Evolutionary conservation across 23 tunicate species (phyloP).

Genomic region (Halocynthia roretzi): DNA sequence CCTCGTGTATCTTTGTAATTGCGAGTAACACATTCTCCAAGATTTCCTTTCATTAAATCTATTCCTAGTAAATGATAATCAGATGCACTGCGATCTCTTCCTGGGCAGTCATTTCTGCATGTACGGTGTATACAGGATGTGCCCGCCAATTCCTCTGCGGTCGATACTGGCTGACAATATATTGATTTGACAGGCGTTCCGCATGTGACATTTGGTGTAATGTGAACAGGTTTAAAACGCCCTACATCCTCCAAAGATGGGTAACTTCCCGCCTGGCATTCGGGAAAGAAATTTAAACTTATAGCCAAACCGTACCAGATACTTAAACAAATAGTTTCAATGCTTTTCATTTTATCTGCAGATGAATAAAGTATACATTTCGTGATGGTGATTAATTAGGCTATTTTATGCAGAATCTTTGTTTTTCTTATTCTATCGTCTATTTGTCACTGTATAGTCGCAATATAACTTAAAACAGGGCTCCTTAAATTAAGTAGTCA

Average conservation of each 20-base stretch:
- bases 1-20: slow-evolving; percentile 27
- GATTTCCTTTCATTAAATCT: slow-evolving; percentile 46
- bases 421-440: no score
- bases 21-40: slow-evolving; percentile 34
- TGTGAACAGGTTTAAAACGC: slow-evolving; percentile 30
- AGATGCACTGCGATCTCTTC: slow-evolving; percentile 29
- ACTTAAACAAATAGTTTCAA: no score
- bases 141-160: slow-evolving; percentile 34
- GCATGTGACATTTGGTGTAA: slow-evolving; percentile 43
- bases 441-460: no score
- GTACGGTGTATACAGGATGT: slow-evolving; percentile 33
- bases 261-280: slow-evolving; percentile 16
- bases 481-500: no score
- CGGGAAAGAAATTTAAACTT: no score
- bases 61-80: slow-evolving; percentile 20
- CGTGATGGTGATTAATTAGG: no score
- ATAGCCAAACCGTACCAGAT: no score
- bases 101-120: slow-evolving; percentile 61
- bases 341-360: no score
- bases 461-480: no score
- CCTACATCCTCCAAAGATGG: slow-evolving; percentile 55
- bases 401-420: no score
- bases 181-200: slow-evolving; percentile 25
- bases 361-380: no score
- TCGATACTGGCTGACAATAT: slow-evolving; percentile 59